A percentile compares a stretch with the other conserved stretches of the same genome.
Evolutionary conservation across 2,888 invertebrate species (phyloP).

Genomic region (Pedicia rivosa): DNA sequence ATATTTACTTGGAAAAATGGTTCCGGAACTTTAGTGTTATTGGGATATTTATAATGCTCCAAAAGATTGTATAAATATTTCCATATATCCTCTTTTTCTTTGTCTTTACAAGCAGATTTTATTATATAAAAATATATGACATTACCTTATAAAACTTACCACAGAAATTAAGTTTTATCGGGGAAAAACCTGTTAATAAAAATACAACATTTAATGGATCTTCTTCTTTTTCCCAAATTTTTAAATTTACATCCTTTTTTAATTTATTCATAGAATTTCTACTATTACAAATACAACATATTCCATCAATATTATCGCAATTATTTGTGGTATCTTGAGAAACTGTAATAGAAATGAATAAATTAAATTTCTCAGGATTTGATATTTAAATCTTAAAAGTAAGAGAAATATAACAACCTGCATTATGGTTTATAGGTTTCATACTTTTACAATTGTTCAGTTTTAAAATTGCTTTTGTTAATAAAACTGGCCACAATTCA

Average conservation of each 20-base stretch:
- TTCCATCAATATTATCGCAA: constrained; percentile 6
- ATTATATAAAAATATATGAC: not conserved
- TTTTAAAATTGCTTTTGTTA: constrained; percentile 33
- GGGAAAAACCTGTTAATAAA: constrained; percentile 4
- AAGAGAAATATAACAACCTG: too few relatives aligned
- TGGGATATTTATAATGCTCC: not conserved
- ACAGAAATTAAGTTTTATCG: constrained; percentile 2
- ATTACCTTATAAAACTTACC: constrained; percentile 11
- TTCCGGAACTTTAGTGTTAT: not conserved
- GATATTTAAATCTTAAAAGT: too few relatives aligned
- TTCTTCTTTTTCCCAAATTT: not conserved
- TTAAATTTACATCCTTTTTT: not conserved
- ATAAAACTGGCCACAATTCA: constrained; percentile 33
- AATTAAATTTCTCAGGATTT: too few relatives aligned
- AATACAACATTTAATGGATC: constrained; percentile 6
- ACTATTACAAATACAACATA: constrained; percentile 6
- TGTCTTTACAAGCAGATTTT: not conserved
- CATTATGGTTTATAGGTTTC: too few relatives aligned
- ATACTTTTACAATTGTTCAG: constrained; percentile 24
- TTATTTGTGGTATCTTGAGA: constrained; percentile 29
- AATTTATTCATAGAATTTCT: constrained; percentile 5
- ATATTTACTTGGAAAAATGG: not conserved
- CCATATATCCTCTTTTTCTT: not conserved
- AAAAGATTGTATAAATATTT: not conserved
- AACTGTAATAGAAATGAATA: too few relatives aligned